phyloP scores from a whole-genome alignment of 1,140 invertebrate species.

The Ditylenchus dipsaci region DNA sequence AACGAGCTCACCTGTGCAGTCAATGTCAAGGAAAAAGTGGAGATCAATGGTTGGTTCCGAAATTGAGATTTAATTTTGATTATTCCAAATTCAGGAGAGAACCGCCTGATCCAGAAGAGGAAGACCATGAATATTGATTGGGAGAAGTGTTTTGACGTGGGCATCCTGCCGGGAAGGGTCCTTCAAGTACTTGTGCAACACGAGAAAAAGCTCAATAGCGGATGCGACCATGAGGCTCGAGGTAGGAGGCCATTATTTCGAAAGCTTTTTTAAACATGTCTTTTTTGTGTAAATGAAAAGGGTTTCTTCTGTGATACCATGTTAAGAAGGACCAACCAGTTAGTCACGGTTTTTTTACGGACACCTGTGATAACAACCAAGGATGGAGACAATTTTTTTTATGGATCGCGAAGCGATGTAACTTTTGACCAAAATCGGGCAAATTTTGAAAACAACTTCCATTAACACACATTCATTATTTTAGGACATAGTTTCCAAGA shows the following conservation, averaged over 20 bases:
- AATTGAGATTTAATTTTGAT: background rate
- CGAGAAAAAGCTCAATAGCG: slow-evolving; percentile 49
- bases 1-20: slow-evolving; percentile 49
- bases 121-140: slow-evolving; percentile 56
- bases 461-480: too few species aligned
- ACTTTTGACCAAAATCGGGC: too few species aligned
- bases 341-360: too few species aligned
- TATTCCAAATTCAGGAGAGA: slow-evolving; percentile 49
- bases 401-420: too few species aligned
- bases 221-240: slow-evolving; percentile 57
- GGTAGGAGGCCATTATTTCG: slow-evolving; percentile 18
- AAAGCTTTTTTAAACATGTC: background rate
- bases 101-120: slow-evolving; percentile 56
- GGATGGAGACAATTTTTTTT: too few species aligned
- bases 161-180: slow-evolving; percentile 51
- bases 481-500: slow-evolving; percentile 57
- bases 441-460: too few species aligned
- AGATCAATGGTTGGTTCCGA: slow-evolving; percentile 50
- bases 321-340: too few species aligned
- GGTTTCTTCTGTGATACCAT: too few species aligned
- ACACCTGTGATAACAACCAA: too few species aligned
- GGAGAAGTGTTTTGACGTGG: slow-evolving; percentile 58
- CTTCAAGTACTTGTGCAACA: slow-evolving; percentile 51
- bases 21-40: slow-evolving; percentile 58
- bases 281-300: slow-evolving; percentile 2